A percentile compares a stretch with the other conserved stretches of the same genome.
phyloP scores from a whole-genome alignment of 2,113 vertebrate species.

The Machaerirhynchus nigripectus region DNA sequence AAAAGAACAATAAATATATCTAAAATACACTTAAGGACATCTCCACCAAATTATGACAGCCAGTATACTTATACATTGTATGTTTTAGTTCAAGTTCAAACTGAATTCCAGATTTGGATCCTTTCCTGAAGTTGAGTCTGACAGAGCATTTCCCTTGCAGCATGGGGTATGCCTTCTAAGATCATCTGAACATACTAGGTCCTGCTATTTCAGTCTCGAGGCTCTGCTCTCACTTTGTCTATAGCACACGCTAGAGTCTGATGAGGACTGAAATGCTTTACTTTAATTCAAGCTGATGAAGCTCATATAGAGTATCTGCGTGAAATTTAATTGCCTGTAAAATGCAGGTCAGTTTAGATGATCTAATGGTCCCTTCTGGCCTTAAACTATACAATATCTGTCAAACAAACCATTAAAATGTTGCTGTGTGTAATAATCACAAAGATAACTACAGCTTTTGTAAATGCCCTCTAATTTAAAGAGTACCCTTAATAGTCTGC shows the following conservation, averaged over 20 bases:
- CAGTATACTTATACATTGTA: neutral
- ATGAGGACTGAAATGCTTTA: neutral
- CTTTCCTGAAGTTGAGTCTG: neutral
- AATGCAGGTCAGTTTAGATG: neutral
- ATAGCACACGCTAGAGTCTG: neutral
- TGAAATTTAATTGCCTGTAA: conserved; percentile 8
- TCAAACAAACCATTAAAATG: conserved; percentile 9
- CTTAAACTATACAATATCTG: neutral
- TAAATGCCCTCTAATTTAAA: neutral
- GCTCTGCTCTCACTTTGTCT: neutral
- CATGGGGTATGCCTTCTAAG: neutral
- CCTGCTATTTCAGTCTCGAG: neutral
- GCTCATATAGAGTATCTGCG: neutral
- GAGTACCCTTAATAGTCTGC: neutral
- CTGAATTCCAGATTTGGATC: neutral
- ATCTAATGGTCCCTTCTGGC: conserved; percentile 17
- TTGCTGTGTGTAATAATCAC: neutral
- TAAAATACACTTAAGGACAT: neutral
- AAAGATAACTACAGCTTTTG: conserved; percentile 1
- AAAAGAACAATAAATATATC: neutral
- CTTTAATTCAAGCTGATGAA: neutral
- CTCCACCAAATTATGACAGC: neutral
- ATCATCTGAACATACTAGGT: neutral
- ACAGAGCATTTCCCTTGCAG: neutral
- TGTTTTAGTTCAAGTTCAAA: neutral